Evolutionary conservation across 2,797 vertebrate genomes (phyloP).

Genomic region (Coracias cyanogaster): DNA sequence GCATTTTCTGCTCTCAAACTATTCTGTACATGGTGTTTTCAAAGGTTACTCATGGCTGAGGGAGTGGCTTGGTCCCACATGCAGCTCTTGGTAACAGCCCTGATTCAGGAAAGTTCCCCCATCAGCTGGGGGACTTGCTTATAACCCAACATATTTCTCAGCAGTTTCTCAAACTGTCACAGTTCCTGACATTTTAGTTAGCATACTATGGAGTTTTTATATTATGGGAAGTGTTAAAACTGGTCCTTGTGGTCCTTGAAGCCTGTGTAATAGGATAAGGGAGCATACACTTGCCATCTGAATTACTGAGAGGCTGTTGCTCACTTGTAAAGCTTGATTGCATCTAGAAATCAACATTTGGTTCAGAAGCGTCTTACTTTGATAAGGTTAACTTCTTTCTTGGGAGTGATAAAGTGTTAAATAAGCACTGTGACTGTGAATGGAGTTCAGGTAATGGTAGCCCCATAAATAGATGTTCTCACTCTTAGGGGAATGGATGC

Average conservation of each 20-base stretch:
- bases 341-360: slow-evolving; percentile 71
- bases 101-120: background rate
- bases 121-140: background rate
- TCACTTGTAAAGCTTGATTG: slow-evolving; percentile 63
- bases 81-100: background rate
- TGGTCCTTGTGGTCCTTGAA: slow-evolving; percentile 41
- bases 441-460: slow-evolving; percentile 60
- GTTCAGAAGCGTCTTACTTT: slow-evolving; percentile 52
- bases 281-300: background rate
- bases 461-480: slow-evolving; percentile 56
- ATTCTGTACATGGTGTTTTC: background rate
- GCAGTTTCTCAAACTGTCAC: background rate
- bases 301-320: slow-evolving; percentile 53
- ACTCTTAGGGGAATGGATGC: slow-evolving; percentile 38
- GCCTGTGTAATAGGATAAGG: slow-evolving; percentile 37
- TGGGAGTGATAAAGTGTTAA: slow-evolving; percentile 69
- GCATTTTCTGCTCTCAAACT: background rate
- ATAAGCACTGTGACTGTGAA: slow-evolving; percentile 55
- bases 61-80: background rate
- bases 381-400: slow-evolving; percentile 72
- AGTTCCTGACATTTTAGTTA: background rate
- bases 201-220: background rate
- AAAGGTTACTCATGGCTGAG: background rate
- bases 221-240: slow-evolving; percentile 24
- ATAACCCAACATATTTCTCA: background rate